Conservation (phyloP, 2,888 invertebrate species). For the Mycalesis mineus region DNA sequence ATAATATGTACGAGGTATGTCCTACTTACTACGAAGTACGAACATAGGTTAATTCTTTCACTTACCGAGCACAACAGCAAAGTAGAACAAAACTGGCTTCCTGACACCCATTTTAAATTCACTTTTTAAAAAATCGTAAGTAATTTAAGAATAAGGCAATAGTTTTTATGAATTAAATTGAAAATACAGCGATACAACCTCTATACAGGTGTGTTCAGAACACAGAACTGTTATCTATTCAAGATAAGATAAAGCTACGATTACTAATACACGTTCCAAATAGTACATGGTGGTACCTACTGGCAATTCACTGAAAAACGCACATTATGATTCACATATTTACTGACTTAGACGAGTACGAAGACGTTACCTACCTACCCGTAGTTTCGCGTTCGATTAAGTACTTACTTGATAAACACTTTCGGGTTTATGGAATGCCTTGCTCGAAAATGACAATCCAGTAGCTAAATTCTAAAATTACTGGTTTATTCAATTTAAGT, state of each 20-base stretch:
- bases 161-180: neutral
- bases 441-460: too few relatives aligned
- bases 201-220: conserved; percentile 46
- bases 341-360: too few relatives aligned
- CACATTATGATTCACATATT: conserved; percentile 4
- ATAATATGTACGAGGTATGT: neutral
- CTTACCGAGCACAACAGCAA: conserved; percentile 74
- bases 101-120: conserved; percentile 59
- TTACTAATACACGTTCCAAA: conserved; percentile 47
- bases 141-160: neutral
- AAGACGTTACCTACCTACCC: too few relatives aligned
- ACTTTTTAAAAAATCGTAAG: conserved; percentile 11
- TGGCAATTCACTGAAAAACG: neutral
- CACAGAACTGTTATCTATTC: conserved; percentile 49
- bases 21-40: neutral
- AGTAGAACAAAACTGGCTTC: conserved; percentile 66
- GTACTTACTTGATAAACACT: too few relatives aligned
- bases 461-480: too few relatives aligned
- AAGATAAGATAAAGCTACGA: conserved; percentile 60
- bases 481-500: too few relatives aligned
- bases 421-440: too few relatives aligned
- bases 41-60: conserved; percentile 20
- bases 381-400: too few relatives aligned
- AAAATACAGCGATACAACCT: conserved; percentile 38
- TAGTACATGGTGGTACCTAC: neutral